phyloP scores from a whole-genome alignment of 2,888 invertebrate genomes.

The Anticlea derivata region DNA sequence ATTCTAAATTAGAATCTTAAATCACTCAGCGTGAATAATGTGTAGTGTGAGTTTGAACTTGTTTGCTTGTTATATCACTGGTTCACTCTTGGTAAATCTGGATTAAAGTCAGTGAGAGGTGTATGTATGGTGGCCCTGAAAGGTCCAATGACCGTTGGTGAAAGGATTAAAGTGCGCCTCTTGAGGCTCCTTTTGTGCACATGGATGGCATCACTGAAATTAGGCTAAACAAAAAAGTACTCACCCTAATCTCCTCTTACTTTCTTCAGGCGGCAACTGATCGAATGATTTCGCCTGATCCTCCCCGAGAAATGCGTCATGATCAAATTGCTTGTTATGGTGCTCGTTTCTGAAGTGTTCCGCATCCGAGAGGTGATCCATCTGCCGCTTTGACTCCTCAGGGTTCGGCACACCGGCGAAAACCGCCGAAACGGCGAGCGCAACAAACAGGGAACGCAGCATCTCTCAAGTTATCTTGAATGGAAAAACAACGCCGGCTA shows the following conservation, averaged over 20 bases:
- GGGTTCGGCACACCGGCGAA: conserved; percentile 87
- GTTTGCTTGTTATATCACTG: no score
- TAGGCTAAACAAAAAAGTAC: conserved; percentile 29
- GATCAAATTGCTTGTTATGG: conserved; percentile 96
- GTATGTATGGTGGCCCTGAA: no score
- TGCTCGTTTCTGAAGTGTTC: conserved; percentile 92
- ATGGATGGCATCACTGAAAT: no score
- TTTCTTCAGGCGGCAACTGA: conserved; percentile 97
- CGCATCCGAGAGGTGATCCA: conserved; percentile 89
- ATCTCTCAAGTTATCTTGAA: conserved; percentile 46
- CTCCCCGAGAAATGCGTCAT: conserved; percentile 98
- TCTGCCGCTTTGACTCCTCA: conserved; percentile 86
- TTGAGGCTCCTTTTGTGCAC: no score
- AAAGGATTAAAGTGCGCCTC: no score
- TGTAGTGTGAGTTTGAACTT: no score
- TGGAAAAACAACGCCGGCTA: conserved; percentile 33
- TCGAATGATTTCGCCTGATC: conserved; percentile 97
- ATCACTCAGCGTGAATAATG: no score
- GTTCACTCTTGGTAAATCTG: no score
- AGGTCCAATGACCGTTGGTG: no score
- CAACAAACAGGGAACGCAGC: conserved; percentile 65
- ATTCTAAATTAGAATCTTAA: no score
- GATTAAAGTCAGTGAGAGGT: no score
- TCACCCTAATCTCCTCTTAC: conserved; percentile 92
- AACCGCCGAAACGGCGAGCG: conserved; percentile 66